These are phyloP conservation scores for Semicossyphus pulcher DNA, from an alignment of 2,113 vertebrate species.

Conservation along the genomic window DNA sequence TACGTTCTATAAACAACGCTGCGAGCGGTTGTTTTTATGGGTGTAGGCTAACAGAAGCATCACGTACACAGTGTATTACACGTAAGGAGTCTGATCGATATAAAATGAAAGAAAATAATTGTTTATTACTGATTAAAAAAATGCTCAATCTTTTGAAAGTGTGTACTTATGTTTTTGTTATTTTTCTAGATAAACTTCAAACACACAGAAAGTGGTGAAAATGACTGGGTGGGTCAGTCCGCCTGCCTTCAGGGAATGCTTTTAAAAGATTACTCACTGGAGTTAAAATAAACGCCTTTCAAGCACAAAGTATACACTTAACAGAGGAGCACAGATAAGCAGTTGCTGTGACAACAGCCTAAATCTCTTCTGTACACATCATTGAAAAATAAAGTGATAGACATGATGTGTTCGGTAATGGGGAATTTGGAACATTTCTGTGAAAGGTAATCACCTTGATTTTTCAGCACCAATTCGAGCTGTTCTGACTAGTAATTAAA, in stretches of 20 bases:
- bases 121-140: background rate
- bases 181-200: background rate
- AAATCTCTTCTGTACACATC: background rate
- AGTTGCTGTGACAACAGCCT: slow-evolving; percentile 11
- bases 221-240: background rate
- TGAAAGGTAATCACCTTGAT: background rate
- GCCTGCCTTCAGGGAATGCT: slow-evolving; percentile 32
- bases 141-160: background rate
- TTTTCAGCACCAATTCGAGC: background rate
- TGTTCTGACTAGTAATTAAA: background rate
- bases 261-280: slow-evolving; percentile 31
- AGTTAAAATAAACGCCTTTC: slow-evolving; percentile 15
- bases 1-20: background rate
- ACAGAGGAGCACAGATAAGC: background rate
- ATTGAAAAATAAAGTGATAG: background rate
- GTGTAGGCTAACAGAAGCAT: background rate
- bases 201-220: background rate
- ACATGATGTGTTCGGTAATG: background rate
- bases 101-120: background rate
- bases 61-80: background rate
- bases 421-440: background rate
- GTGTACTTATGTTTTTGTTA: background rate
- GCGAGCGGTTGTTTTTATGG: background rate
- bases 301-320: background rate
- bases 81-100: background rate